Evolutionary conservation across 1,140 invertebrate species (phyloP).

Genomic region (Apis mellifera): Amel_HAv3.1 CM009935.2:2281501-2282000

Average conservation of each 20-base stretch:
- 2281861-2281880: neutral
- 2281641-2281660: conserved; percentile 54
- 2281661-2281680: conserved; percentile 51
- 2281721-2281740: neutral
- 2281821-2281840: conserved; percentile 16
- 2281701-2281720: conserved; percentile 30
- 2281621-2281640: conserved; percentile 48
- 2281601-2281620: conserved; percentile 51
- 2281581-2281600: conserved; percentile 40
- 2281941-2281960: conserved; percentile 10
- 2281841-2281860: too few species aligned
- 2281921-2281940: conserved; percentile 5
- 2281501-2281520: neutral
- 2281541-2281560: neutral
- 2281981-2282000: conserved; percentile 3
- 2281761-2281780: conserved; percentile 9
- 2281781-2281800: conserved; percentile 38
- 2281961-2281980: neutral
- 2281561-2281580: too few species aligned
- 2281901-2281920: conserved; percentile 26
- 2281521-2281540: neutral
- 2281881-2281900: neutral
- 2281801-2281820: conserved; percentile 9
- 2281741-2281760: conserved; percentile 40
- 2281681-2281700: conserved; percentile 36